A percentile compares a stretch with the other conserved stretches of the same genome.
Evolutionary conservation across 2,888 invertebrate species (phyloP).

Genomic region (Calliscelio sp.): DNA sequence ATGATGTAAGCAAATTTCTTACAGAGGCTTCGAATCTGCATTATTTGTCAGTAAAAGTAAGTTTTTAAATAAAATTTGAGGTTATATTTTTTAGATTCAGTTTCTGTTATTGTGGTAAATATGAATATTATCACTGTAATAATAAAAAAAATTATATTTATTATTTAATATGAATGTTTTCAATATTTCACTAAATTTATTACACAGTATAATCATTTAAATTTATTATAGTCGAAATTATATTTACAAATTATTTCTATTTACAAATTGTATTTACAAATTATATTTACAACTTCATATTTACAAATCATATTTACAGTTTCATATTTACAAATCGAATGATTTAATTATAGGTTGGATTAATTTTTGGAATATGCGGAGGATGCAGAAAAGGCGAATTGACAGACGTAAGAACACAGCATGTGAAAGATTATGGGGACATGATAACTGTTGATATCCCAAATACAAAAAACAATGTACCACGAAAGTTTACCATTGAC

Average conservation of each 20-base stretch:
- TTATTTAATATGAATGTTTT: not conserved
- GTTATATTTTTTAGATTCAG: not conserved
- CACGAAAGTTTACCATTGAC: not conserved
- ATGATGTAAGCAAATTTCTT: not conserved
- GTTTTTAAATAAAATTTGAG: not conserved
- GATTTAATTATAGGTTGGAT: not conserved
- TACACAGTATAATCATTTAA: not conserved
- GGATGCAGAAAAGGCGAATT: constrained; percentile 3
- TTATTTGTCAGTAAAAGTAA: not conserved
- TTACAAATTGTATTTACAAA: too few species aligned
- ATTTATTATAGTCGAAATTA: too few species aligned
- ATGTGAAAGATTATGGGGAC: not conserved
- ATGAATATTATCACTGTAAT: too few species aligned
- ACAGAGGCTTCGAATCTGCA: not conserved
- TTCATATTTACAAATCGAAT: too few species aligned
- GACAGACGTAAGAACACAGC: not conserved
- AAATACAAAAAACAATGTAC: constrained; percentile 2
- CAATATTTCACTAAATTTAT: not conserved
- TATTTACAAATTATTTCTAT: too few species aligned
- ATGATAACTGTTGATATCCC: constrained; percentile 3
- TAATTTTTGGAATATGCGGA: constrained; percentile 14
- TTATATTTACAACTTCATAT: too few species aligned
- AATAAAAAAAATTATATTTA: not conserved
- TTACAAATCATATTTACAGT: too few species aligned
- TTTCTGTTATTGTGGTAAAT: too few species aligned